Base-by-base conservation (phyloP, 92 coral and sea anemone genomes). In the Parazoanthus darwini region DNA sequence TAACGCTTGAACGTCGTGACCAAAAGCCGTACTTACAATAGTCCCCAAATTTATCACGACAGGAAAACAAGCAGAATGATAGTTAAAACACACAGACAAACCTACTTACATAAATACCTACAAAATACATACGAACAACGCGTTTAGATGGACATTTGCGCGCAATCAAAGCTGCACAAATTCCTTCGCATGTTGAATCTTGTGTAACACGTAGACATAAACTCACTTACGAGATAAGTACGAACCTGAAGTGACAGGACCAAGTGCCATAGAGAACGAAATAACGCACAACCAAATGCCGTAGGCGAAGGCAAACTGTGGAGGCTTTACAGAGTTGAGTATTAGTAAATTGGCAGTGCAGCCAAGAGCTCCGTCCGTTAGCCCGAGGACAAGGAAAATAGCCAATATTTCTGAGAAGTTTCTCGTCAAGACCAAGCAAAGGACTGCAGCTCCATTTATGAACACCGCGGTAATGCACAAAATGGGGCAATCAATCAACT, bases 181-280 rank as follows among this genome's bases (percentile, higher is more conserved):
- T 14, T 26, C 39, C 3, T 71, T 4, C 39, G 11, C 0, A 5
- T 18, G 77, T 43, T 4, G 18, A n/a, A 33, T 42, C 35, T 33
- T 37, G 15, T 37, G 33, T 29, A 29, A 72, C 15, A 10, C 77
- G 35, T 14, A 72, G 35, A 35, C 77, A 72, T 29, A 33, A 13
- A 15, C 38, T 33, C 20, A 72, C 59, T 54, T 11, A 11, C 13
- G 59, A 54, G 9, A 72, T 20, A 6, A 2, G 18, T 74, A 25
- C 87, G 35, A 48, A 84, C 87, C 87, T 84, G 87, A 84, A 71
- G 65, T 7, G 0, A 51, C 78, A 39, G 79, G 87, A 15, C 87
- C 87, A 43, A 84, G 78, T 11, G 75, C 75, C 66, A 84, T 70
- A 18, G 78, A 20, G 35, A 26, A 29, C 23, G 87, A 76, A 26